phyloP scores from a whole-genome alignment of 2,888 invertebrate species.

The Exephanes ischioxanthus region DNA sequence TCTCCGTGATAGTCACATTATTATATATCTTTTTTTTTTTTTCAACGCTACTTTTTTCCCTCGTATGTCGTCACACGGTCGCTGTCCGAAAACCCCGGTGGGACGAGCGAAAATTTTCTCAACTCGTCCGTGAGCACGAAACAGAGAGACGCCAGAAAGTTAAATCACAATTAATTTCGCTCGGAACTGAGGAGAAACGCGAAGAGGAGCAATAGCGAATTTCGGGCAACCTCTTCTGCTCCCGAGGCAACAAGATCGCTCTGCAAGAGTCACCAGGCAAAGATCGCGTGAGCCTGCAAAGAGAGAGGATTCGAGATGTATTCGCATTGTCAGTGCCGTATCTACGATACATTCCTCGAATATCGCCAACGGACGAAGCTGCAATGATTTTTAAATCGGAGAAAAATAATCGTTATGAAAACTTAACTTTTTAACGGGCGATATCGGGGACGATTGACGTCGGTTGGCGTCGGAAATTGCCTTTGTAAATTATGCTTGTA shows the following conservation, averaged over 20 bases:
- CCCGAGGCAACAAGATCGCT: conserved; percentile 6
- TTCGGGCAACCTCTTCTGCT: neutral
- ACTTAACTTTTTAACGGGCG: too few species aligned
- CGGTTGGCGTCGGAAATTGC: too few species aligned
- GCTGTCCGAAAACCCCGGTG: conserved; percentile 9
- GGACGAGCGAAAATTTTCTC: neutral
- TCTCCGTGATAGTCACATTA: neutral
- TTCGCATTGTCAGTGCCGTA: conserved; percentile 47
- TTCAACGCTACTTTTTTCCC: conserved; percentile 12
- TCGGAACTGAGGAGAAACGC: neutral
- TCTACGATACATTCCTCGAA: conserved; percentile 23
- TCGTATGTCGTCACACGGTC: conserved; percentile 23
- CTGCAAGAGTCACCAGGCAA: conserved; percentile 43
- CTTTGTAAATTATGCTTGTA: too few species aligned
- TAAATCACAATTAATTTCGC: conserved; percentile 31
- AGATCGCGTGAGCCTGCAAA: conserved; percentile 57
- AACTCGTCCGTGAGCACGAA: neutral
- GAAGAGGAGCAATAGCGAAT: conserved; percentile 21
- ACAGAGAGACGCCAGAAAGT: neutral
- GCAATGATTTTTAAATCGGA: neutral
- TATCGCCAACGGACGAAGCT: neutral
- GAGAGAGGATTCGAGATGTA: conserved; percentile 43
- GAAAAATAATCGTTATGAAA: neutral
- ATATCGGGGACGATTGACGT: too few species aligned
- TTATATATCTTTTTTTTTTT: neutral